A percentile compares a stretch with the other conserved stretches of the same genome.
These are phyloP conservation scores for Carterocephalus palaemon DNA, from an alignment of 2,888 invertebrate species.

Conservation along the genomic window DNA sequence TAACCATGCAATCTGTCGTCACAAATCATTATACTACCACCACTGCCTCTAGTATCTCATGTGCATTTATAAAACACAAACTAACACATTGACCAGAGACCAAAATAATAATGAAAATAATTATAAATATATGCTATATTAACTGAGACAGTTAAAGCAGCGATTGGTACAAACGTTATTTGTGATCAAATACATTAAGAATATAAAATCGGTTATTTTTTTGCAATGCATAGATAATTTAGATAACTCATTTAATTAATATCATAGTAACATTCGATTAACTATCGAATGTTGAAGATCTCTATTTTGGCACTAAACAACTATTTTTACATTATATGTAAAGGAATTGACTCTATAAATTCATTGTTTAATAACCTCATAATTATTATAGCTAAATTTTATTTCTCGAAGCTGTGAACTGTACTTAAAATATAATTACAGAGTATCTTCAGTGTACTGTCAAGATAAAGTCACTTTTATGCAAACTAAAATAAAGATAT, in stretches of 20 bases:
- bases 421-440: constrained; percentile 73
- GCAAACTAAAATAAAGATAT: constrained; percentile 66
- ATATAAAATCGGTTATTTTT: constrained; percentile 33
- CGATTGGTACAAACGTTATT: constrained; percentile 50
- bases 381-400: constrained; percentile 49
- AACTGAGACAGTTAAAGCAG: constrained; percentile 38
- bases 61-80: constrained; percentile 39
- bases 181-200: constrained; percentile 34
- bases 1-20: constrained; percentile 32
- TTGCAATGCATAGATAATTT: constrained; percentile 26
- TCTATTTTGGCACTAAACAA: constrained; percentile 56
- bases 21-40: constrained; percentile 42
- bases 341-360: constrained; percentile 57
- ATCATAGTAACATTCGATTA: constrained; percentile 16
- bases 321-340: constrained; percentile 51
- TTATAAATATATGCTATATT: constrained; percentile 24
- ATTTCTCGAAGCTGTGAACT: constrained; percentile 72
- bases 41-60: constrained; percentile 43
- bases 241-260: constrained; percentile 26
- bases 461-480: constrained; percentile 72
- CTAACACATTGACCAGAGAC: constrained; percentile 15
- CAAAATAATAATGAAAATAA: constrained; percentile 17
- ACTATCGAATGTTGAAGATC: constrained; percentile 27
- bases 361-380: constrained; percentile 37
- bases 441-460: constrained; percentile 71